phyloP scores from a whole-genome alignment of 2,888 invertebrate genomes.

The Netelia virgata region DNA sequence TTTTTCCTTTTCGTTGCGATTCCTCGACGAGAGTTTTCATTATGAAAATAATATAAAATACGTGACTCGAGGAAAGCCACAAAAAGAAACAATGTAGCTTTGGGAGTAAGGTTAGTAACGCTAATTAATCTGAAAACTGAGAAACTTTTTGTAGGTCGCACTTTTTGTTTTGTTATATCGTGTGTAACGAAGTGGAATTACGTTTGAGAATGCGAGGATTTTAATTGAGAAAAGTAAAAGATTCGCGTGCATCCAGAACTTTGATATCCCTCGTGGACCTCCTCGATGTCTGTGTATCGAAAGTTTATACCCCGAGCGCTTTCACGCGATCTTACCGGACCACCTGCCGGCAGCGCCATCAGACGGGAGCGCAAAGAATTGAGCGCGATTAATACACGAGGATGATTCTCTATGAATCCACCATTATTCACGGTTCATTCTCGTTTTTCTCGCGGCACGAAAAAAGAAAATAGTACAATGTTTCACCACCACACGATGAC shows the following conservation, averaged over 20 bases:
- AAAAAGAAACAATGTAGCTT: neutral
- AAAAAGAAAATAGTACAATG: conserved; percentile 28
- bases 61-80: neutral
- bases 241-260: conserved; percentile 58
- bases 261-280: conserved; percentile 49
- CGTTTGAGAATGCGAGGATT: conserved; percentile 19
- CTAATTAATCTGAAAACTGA: neutral
- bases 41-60: neutral
- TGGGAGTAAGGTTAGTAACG: neutral
- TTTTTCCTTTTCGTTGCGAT: neutral
- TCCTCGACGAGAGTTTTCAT: neutral
- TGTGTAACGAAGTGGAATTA: neutral
- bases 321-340: conserved; percentile 66
- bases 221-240: conserved; percentile 30
- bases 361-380: neutral
- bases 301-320: conserved; percentile 66
- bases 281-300: conserved; percentile 57
- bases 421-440: conserved; percentile 55
- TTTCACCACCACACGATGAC: conserved; percentile 19
- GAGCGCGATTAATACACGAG: conserved; percentile 22
- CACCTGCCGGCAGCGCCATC: conserved; percentile 60
- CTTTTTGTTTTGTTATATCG: neutral
- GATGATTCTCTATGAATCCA: conserved; percentile 51
- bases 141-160: neutral
- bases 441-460: neutral